phyloP scores from a whole-genome alignment of 2,113 vertebrate genomes.

The Shinisaurus crocodilurus region DNA sequence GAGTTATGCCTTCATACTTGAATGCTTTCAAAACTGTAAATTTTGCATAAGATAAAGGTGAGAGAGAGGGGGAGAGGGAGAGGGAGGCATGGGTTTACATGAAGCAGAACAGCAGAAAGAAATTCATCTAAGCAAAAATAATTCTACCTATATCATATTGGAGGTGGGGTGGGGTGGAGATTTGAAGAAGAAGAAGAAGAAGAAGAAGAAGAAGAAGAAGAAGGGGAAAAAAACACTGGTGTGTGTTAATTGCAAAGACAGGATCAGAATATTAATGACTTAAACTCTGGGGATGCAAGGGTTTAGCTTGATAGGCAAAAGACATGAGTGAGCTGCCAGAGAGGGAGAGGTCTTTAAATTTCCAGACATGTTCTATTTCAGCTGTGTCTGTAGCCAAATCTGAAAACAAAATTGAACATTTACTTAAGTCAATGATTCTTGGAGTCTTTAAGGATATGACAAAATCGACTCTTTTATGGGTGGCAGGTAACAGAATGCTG shows the following conservation, averaged over 20 bases:
- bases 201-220: not conserved
- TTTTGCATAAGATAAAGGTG: slow-evolving; percentile 47
- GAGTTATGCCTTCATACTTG: slow-evolving; percentile 38
- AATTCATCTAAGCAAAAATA: not conserved
- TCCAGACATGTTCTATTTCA: slow-evolving; percentile 57
- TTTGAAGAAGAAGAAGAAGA: not conserved
- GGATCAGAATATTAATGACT: slow-evolving; percentile 69
- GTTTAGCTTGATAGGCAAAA: slow-evolving; percentile 67
- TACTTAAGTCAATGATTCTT: slow-evolving; percentile 47
- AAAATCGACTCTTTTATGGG: slow-evolving; percentile 23
- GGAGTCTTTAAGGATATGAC: slow-evolving; percentile 18
- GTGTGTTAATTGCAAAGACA: slow-evolving; percentile 12
- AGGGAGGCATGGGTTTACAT: not conserved
- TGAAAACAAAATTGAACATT: slow-evolving; percentile 44
- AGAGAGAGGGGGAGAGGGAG: slow-evolving; percentile 36
- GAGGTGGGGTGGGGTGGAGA: too few relatives aligned
- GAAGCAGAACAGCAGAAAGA: not conserved
- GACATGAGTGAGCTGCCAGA: slow-evolving; percentile 58
- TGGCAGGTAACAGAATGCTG: slow-evolving; percentile 19
- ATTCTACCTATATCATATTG: not conserved
- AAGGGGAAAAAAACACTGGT: not conserved
- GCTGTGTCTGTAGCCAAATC: slow-evolving; percentile 49
- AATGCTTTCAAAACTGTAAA: slow-evolving; percentile 26
- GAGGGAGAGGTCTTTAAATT: slow-evolving; percentile 61
- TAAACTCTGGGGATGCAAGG: slow-evolving; percentile 64